A percentile compares a stretch with the other conserved stretches of the same genome.
Conservation (phyloP, 2,797 vertebrate genomes). For the Macrochelys suwanniensis region DNA sequence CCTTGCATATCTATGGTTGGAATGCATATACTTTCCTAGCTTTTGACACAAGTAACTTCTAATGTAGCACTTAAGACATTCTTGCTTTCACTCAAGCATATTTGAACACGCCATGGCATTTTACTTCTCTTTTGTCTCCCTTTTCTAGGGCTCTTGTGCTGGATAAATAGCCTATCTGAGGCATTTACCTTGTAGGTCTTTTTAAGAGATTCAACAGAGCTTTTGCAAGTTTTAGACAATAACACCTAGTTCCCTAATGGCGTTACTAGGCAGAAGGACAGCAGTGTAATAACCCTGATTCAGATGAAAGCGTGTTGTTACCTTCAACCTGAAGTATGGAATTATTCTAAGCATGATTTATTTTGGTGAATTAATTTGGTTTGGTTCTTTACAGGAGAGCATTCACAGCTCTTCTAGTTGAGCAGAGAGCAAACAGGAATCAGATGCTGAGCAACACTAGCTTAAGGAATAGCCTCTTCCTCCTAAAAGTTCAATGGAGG, state of each 20-base stretch:
- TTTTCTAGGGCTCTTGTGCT: neutral
- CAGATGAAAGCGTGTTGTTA: neutral
- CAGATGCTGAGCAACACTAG: neutral
- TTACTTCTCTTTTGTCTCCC: neutral
- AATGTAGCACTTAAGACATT: neutral
- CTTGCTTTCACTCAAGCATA: accelerated
- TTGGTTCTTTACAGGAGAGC: neutral
- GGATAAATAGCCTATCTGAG: neutral
- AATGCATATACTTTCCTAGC: neutral
- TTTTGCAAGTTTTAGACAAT: neutral
- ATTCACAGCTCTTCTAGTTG: neutral
- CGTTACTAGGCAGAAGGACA: neutral
- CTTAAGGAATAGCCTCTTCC: neutral
- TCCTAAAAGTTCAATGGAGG: constrained; percentile 23
- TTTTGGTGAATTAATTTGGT: neutral
- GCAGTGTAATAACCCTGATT: neutral
- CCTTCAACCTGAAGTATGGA: neutral
- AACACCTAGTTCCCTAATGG: neutral
- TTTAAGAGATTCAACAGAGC: neutral
- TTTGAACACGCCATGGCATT: neutral
- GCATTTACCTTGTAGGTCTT: neutral
- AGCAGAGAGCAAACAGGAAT: neutral
- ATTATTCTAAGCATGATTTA: neutral
- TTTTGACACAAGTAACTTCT: neutral
- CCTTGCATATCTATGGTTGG: neutral